phyloP scores from a whole-genome alignment of 2,113 vertebrate genomes.

The Sclerurus mexicanus region DNA sequence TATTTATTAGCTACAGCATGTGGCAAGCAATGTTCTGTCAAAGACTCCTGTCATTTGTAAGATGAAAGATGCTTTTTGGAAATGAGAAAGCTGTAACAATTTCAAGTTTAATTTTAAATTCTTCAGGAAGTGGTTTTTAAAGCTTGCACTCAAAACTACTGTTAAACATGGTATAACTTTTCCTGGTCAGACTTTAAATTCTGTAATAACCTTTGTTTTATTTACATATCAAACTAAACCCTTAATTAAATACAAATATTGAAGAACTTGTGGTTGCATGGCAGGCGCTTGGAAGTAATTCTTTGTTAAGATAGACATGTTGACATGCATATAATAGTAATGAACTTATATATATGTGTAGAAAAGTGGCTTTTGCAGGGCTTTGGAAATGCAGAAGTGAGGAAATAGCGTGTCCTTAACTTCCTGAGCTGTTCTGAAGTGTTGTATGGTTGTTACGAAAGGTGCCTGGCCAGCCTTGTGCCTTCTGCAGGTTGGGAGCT shows the following conservation, averaged over 20 bases:
- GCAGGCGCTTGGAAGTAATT: neutral
- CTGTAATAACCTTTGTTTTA: neutral
- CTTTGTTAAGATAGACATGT: accelerated
- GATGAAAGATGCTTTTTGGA: neutral
- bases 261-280: neutral
- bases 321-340: neutral
- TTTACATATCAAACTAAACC: neutral
- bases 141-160: neutral
- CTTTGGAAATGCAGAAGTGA: neutral
- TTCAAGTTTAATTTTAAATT: neutral
- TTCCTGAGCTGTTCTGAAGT: neutral
- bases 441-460: accelerated
- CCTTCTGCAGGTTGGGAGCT: neutral
- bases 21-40: neutral
- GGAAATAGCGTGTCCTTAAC: neutral
- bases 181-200: neutral
- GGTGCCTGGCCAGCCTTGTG: neutral
- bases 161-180: neutral
- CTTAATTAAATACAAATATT: neutral
- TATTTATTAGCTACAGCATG: neutral
- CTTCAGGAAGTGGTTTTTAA: neutral
- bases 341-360: accelerated
- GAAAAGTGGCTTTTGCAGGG: neutral
- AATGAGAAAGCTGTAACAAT: neutral
- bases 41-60: neutral